Base-by-base conservation (phyloP, 92 coral and sea anemone species). In the Umimayanthus chanpuru region DNA sequence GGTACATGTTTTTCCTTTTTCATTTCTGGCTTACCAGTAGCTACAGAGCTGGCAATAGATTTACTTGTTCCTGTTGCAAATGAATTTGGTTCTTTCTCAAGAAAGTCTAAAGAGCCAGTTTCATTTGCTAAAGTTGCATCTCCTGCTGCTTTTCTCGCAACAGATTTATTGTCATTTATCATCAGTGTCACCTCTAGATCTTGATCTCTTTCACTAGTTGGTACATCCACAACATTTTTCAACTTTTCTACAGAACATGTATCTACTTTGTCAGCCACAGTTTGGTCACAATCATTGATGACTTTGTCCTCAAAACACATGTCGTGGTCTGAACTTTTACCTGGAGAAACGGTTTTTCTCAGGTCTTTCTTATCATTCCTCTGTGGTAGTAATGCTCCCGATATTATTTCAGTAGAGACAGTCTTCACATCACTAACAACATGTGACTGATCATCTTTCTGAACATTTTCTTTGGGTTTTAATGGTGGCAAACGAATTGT, bases 401-500 rank as follows among this genome's bases (percentile, higher is more conserved):
- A 2, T 29, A 20, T 70, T 25, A 9, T 72, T 12, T 83, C 87
- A 41, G 61, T 28, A 47, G 78, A 26, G 10, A 16, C 43, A 7
- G 30, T 18, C 56, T 25, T 61, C 15, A 15, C 25, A 39, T 47
- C 30, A 81, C 23, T 44, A 64, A 14, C 29, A 14, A 15, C 50
- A 2, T 11, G 25, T 64, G 85, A 25, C 18, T 16, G 2, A 6
- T 21, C 64, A 14, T 67, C 78, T 64, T n/a, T 47, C 64, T 68
- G 47, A 41, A 20, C 30, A 43, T 44, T 68, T 61, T 36, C 79
- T 47, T 83, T 85, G 47, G 88, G 90, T 75, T 90, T 81, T 78
- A 90, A 86, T 14, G 91, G 87, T 58, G 91, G 91, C 4, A 82
- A 39, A 39, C 83, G 88, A 74, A 94, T 90, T 14, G 89, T 92